phyloP scores from a whole-genome alignment of 2,113 vertebrate species.

The Pomatorhinus ruficollis region DNA sequence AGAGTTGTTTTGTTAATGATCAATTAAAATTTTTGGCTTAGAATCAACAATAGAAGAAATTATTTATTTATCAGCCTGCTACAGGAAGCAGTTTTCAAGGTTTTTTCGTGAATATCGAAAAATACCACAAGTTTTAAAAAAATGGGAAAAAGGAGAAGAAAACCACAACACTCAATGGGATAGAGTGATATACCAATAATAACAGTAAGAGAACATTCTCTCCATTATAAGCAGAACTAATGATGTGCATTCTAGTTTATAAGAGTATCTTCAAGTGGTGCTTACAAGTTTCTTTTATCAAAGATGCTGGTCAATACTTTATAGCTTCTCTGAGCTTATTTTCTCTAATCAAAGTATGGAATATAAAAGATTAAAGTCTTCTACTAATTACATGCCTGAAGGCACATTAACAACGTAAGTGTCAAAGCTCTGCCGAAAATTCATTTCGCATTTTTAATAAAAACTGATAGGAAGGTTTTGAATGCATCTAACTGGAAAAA shows the following conservation, averaged over 20 bases:
- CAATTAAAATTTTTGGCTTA: background rate
- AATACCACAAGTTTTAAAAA: background rate
- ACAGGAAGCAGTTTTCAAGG: background rate
- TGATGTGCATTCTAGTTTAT: conserved; percentile 51
- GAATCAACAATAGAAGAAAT: background rate
- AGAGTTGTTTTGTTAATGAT: background rate
- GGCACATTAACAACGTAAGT: conserved; percentile 84
- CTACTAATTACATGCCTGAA: conserved; percentile 85
- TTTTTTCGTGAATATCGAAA: background rate
- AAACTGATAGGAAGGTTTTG: conserved; percentile 76
- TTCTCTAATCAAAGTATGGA: conserved; percentile 79
- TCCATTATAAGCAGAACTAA: conserved; percentile 53
- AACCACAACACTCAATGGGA: background rate
- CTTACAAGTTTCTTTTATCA: conserved; percentile 70
- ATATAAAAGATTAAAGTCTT: conserved; percentile 84
- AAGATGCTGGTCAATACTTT: conserved; percentile 80
- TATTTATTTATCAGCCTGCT: background rate
- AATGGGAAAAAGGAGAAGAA: background rate
- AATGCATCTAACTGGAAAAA: conserved; percentile 77
- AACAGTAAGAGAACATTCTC: background rate
- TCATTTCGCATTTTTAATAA: conserved; percentile 80
- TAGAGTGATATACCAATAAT: background rate
- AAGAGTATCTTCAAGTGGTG: conserved; percentile 59
- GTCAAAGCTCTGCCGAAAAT: conserved; percentile 79
- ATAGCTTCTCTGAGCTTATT: conserved; percentile 75